A percentile compares a stretch with the other conserved stretches of the same genome.
Evolutionary conservation across 2,113 vertebrate genomes (phyloP).

Genomic region (Cettia cetti): DNA sequence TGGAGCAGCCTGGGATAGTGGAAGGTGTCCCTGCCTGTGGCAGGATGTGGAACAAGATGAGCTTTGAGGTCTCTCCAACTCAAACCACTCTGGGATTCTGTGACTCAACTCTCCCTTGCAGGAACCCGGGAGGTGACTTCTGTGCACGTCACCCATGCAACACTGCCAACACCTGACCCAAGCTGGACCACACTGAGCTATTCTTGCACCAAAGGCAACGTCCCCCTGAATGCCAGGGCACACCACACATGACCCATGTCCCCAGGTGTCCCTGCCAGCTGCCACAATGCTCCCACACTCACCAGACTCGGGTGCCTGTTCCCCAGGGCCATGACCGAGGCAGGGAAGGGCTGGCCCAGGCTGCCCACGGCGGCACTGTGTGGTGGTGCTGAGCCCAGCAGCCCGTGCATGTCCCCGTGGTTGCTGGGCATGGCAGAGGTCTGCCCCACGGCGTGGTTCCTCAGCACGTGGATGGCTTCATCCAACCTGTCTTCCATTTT

Average conservation of each 20-base stretch:
- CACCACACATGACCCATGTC: fast-evolving
- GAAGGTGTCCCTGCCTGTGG: neutral
- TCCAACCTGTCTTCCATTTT: conserved; percentile 98
- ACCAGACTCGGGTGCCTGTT: conserved; percentile 88
- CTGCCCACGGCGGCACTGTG: conserved; percentile 79
- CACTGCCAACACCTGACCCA: neutral
- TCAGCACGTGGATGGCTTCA: conserved; percentile 95
- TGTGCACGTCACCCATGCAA: fast-evolving
- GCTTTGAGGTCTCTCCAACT: neutral
- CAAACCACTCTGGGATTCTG: neutral
- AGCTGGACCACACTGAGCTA: neutral
- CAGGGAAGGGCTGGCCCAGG: conserved; percentile 83
- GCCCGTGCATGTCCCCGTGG: conserved; percentile 82
- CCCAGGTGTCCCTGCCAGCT: neutral
- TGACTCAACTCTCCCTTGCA: neutral
- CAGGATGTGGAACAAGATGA: neutral
- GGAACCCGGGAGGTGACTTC: neutral
- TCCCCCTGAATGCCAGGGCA: neutral
- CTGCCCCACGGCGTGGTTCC: conserved; percentile 92
- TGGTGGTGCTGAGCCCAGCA: conserved; percentile 76
- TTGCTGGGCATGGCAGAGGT: conserved; percentile 69
- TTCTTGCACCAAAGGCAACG: fast-evolving
- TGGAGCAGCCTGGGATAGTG: neutral
- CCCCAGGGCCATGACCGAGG: conserved; percentile 82
- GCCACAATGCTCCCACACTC: neutral